A percentile compares a stretch with the other conserved stretches of the same genome.
These are phyloP conservation scores for Caenorhabditis inopinata DNA, from an alignment of 1,140 invertebrate genomes.

Conservation along the genomic window DNA sequence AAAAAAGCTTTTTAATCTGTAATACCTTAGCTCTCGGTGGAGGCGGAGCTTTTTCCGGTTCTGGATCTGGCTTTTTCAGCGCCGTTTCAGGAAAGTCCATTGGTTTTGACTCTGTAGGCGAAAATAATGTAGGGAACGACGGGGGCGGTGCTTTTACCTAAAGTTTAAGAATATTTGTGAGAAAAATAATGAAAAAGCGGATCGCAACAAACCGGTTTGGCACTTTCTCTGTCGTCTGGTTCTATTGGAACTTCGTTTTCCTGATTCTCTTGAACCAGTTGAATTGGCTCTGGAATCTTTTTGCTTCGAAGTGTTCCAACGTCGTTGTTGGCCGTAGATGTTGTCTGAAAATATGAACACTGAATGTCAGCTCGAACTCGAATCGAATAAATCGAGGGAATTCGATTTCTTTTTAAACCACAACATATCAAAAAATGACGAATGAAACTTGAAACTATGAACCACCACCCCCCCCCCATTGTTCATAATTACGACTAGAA, in stretches of 20 bases:
- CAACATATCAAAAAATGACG: too few species aligned
- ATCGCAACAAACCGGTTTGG: neutral
- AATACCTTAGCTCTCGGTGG: conserved; percentile 43
- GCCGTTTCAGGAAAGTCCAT: conserved; percentile 60
- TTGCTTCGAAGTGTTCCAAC: neutral
- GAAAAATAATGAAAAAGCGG: too few species aligned
- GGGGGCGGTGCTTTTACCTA: conserved; percentile 64
- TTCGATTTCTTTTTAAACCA: too few species aligned
- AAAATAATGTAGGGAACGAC: conserved; percentile 65
- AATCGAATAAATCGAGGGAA: too few species aligned
- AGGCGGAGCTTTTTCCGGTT: conserved; percentile 39
- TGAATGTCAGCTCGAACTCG: too few species aligned
- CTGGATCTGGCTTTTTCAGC: neutral
- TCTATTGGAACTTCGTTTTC: conserved; percentile 45
- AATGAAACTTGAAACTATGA: too few species aligned
- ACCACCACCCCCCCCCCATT: too few species aligned
- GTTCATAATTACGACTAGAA: too few species aligned
- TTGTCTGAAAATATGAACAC: neutral
- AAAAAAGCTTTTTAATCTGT: too few species aligned
- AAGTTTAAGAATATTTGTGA: neutral
- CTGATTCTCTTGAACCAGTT: conserved; percentile 42
- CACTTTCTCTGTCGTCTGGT: neutral
- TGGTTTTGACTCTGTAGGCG: conserved; percentile 63
- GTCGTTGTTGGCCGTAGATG: neutral
- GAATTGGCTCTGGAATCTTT: conserved; percentile 48